Evolutionary conservation across 2,888 invertebrate species (phyloP).

Genomic region (Rhagophthalmus giganteus): DNA sequence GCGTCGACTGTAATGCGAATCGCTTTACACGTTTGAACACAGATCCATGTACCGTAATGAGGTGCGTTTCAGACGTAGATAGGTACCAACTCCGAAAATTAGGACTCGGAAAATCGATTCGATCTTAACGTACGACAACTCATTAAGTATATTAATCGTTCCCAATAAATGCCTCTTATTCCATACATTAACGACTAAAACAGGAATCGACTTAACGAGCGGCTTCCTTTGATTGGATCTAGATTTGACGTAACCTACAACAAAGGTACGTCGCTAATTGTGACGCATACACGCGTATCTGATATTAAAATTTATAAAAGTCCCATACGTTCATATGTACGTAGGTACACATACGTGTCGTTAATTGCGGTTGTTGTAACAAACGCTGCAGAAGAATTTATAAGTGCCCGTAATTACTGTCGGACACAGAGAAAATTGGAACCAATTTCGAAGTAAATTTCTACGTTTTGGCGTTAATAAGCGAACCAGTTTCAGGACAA

Average conservation of each 20-base stretch:
- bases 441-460: slow-evolving; percentile 7
- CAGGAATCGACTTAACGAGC: slow-evolving; percentile 14
- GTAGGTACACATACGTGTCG: slow-evolving; percentile 9
- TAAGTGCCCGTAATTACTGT: slow-evolving; percentile 11
- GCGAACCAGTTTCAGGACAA: slow-evolving; percentile 2
- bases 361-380: slow-evolving; percentile 12
- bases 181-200: no score
- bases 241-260: slow-evolving; percentile 1
- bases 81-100: background rate
- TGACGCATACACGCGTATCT: slow-evolving; percentile 1
- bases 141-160: background rate
- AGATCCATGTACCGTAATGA: no score
- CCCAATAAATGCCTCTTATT: no score
- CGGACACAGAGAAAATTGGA: slow-evolving; percentile 12
- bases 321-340: background rate
- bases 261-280: slow-evolving; percentile 2
- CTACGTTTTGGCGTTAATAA: slow-evolving; percentile 12
- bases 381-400: slow-evolving; percentile 6
- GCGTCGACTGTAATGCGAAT: slow-evolving; percentile 2
- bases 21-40: slow-evolving; percentile 10
- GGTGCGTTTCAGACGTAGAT: background rate
- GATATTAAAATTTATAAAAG: background rate
- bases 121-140: background rate
- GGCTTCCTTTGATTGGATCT: slow-evolving; percentile 3
- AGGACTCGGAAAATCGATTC: background rate